Evolutionary conservation across 2,888 invertebrate species (phyloP), one percentile per base, ranked within the genome.

Genomic region (Hesperia comma): DNA sequence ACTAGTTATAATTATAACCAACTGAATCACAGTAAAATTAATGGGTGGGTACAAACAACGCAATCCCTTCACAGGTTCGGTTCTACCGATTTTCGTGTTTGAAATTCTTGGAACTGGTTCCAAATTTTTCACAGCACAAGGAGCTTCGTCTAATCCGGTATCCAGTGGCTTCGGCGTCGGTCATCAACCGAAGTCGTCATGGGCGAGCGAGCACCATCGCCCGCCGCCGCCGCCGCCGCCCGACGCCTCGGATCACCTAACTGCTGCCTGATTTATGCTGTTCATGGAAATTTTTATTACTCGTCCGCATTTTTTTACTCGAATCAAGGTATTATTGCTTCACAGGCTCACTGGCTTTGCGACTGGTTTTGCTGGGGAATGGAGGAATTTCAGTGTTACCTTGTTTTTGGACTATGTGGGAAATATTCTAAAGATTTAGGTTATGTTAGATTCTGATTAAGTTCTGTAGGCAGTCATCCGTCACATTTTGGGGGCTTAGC

Each of bases 151-250:
- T 63, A 63, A 63, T 63, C 57, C 67, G 58, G 63, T 67, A 69
- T 61, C 67, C 72, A 69, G 70, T 70, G 69, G 74, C 69, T 70
- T n/a, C 66, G 61, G 61, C 63, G 46, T 62, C 74, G 77, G 77
- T 76, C 75, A 74, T 71, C 75, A 75, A 77, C 77, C 77, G 77
- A 21, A 61, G 71, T 68, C 73, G 73, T 73, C 73, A 75, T 61
- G 77, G 73, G 51, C 74, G 70, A 73, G 70, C 69, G 72, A 32
- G 46, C 72, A 70, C 70, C 74, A 58, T 69, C 67, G 58, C 64
- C 70, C 67, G 58, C 64, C 40, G 43, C 60, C n/a, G n/a, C n/a
- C n/a, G 54, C 69, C 40, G 57, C 54, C 21, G 8, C 33, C 21
- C 14, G 33, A 37, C 40, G 41, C 49, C 57, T 68, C 33, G 61